These are phyloP conservation scores for Morone chrysops DNA, from an alignment of 2,113 vertebrate genomes.

Conservation along the genomic window DNA sequence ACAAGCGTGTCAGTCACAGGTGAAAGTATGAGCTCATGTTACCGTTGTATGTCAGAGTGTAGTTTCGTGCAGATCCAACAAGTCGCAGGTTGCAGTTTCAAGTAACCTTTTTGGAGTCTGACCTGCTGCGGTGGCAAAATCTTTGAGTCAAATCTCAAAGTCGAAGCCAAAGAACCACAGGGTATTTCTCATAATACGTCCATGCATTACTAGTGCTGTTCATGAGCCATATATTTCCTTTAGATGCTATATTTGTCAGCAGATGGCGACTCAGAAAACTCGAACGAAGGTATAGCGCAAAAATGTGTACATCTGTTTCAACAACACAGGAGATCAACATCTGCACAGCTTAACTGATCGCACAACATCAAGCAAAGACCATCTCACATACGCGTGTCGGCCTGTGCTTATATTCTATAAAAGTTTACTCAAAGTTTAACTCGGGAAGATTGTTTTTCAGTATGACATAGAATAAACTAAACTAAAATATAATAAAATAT, in stretches of 20 bases:
- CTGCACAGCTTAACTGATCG: conserved; percentile 20
- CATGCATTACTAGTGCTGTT: background rate
- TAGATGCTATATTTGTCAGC: conserved; percentile 8
- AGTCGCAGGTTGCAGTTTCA: background rate
- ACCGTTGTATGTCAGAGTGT: background rate
- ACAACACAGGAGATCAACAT: conserved; percentile 23
- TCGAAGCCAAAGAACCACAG: background rate
- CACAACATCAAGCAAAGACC: background rate
- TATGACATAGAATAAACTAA: background rate
- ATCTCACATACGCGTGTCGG: background rate
- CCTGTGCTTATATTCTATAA: no score
- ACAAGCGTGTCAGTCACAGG: conserved; percentile 28
- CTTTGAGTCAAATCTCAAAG: background rate
- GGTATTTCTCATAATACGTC: background rate
- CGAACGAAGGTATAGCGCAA: background rate
- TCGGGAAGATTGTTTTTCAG: background rate
- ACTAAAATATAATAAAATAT: no score
- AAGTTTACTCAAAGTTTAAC: background rate
- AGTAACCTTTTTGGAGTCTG: conserved; percentile 9
- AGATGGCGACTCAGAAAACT: conserved; percentile 28
- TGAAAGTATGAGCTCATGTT: conserved; percentile 27
- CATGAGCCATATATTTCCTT: background rate
- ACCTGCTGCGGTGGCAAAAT: background rate
- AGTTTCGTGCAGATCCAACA: background rate
- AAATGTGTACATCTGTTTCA: background rate